These are phyloP conservation scores for Aurelia aurita complex sp. Pacific DNA, from an alignment of 30 jellyfish, hydroid and myxozoan species.

Conservation along the genomic window DNA sequence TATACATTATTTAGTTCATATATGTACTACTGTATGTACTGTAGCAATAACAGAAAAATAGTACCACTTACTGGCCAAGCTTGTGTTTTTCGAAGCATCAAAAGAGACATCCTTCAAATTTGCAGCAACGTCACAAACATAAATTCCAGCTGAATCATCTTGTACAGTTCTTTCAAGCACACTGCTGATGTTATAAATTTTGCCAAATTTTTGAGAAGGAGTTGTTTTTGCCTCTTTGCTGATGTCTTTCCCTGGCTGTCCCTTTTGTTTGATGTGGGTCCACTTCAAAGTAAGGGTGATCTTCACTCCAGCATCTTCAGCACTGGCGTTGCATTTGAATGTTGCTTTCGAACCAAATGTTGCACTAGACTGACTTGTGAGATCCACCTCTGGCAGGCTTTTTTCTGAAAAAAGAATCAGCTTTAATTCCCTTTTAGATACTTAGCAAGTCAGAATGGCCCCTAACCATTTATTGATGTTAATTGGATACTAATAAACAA, in stretches of 20 bases:
- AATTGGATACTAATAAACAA: no score
- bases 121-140: slow-evolving; percentile 1
- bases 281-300: slow-evolving; percentile 3
- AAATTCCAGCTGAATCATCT: not conserved
- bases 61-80: no score
- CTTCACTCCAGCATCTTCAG: not conserved
- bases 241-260: slow-evolving; percentile 13
- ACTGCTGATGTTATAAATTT: slow-evolving; percentile 1
- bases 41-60: no score
- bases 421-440: not conserved
- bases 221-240: slow-evolving; percentile 9
- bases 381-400: slow-evolving; percentile 17
- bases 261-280: slow-evolving; percentile 4
- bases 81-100: not conserved
- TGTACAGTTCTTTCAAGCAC: slow-evolving; percentile 3
- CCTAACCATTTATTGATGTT: no score
- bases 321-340: slow-evolving; percentile 26
- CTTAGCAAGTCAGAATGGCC: no score
- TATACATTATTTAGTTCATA: no score
- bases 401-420: not conserved
- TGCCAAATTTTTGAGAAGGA: not conserved
- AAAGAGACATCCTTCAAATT: not conserved
- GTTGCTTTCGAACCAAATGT: slow-evolving; percentile 17
- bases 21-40: no score
- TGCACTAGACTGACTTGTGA: slow-evolving; percentile 5